These are phyloP conservation scores for Hypomecis atomaria DNA, from an alignment of 2,888 invertebrate genomes.

Conservation along the genomic window DNA sequence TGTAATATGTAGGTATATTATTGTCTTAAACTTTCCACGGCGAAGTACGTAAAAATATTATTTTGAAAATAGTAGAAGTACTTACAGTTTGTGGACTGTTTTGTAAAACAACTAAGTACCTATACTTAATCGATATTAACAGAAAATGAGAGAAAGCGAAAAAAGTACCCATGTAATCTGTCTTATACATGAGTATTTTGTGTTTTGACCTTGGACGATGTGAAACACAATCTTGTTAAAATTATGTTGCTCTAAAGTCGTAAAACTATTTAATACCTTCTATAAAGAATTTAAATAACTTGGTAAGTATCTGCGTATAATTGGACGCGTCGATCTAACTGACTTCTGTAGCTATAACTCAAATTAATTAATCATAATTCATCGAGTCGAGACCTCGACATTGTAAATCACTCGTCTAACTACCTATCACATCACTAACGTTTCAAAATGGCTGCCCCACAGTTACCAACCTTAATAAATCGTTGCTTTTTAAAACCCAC, in stretches of 20 bases:
- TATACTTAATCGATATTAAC: too few species aligned
- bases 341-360: slow-evolving; percentile 49
- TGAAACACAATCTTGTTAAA: too few species aligned
- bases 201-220: too few species aligned
- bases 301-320: slow-evolving; percentile 27
- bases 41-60: too few species aligned
- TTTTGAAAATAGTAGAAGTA: too few species aligned
- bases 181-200: too few species aligned
- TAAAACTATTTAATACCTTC: neutral
- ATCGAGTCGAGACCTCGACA: slow-evolving; percentile 55
- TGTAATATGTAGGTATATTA: too few species aligned
- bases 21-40: too few species aligned
- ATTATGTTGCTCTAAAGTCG: neutral
- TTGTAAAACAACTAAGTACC: too few species aligned
- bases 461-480: slow-evolving; percentile 70
- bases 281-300: slow-evolving; percentile 9
- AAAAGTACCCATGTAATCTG: too few species aligned
- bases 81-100: too few species aligned
- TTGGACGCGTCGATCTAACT: slow-evolving; percentile 47
- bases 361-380: slow-evolving; percentile 73
- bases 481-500: slow-evolving; percentile 71
- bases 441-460: slow-evolving; percentile 68
- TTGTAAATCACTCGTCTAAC: slow-evolving; percentile 72
- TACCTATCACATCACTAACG: slow-evolving; percentile 56
- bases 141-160: too few species aligned